A percentile compares a stretch with the other conserved stretches of the same genome.
Conservation (phyloP, 1,140 invertebrate genomes). For the Yoshiicerus persimilis region DNA sequence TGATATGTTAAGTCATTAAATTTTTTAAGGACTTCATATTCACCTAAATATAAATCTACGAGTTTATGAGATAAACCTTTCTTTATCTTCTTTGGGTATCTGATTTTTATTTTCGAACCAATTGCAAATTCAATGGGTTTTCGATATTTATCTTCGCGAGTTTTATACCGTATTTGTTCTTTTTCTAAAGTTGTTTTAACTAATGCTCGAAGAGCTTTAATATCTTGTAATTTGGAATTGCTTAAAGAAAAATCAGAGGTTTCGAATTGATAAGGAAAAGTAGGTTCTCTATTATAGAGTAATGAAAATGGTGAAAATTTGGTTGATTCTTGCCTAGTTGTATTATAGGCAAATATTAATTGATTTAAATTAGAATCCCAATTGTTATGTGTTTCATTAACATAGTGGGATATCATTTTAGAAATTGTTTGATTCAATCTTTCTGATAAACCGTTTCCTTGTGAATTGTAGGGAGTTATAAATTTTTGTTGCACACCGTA, state of each 20-base stretch:
- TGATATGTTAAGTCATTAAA: not conserved
- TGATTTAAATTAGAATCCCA: not conserved
- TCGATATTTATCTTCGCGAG: not conserved
- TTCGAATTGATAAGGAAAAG: not conserved
- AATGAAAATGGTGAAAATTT: not conserved
- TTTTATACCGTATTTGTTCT: not conserved
- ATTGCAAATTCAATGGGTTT: not conserved
- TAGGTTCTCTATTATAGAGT: not conserved
- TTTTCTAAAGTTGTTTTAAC: not conserved
- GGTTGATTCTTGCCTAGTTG: not conserved
- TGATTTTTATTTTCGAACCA: not conserved
- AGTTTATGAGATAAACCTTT: not conserved
- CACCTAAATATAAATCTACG: not conserved
- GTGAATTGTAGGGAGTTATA: not conserved
- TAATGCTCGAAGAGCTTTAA: not conserved
- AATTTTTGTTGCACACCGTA: not conserved
- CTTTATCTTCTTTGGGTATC: not conserved
- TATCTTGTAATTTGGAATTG: not conserved
- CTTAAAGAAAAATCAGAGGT: not conserved
- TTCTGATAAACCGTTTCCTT: not conserved
- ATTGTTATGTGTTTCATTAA: not conserved
- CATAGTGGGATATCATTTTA: not conserved
- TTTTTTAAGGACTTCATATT: not conserved
- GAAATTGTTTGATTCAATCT: not conserved
- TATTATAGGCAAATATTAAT: not conserved